Evolutionary conservation across 1,140 invertebrate species (phyloP).

Genomic region (Oryctes rhinoceros): DNA sequence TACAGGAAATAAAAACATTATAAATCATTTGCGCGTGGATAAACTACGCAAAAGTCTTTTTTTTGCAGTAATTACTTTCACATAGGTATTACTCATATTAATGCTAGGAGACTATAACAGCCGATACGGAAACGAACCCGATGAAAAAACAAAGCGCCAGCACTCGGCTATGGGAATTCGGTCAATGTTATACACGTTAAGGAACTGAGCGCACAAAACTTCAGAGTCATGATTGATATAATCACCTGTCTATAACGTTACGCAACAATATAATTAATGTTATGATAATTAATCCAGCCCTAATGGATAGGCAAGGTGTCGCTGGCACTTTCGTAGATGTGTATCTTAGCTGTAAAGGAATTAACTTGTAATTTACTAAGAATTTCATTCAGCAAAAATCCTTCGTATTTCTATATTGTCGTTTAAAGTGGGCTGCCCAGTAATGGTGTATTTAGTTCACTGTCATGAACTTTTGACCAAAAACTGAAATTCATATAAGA

Average conservation of each 20-base stretch:
- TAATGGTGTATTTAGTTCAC: no score
- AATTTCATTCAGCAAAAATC: neutral
- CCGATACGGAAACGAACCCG: slow-evolving; percentile 33
- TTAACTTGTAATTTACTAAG: neutral
- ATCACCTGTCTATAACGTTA: slow-evolving; percentile 36
- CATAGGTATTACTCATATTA: neutral
- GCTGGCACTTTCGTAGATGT: slow-evolving; percentile 4
- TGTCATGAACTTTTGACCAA: no score
- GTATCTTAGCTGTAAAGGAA: neutral
- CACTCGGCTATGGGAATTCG: slow-evolving; percentile 20
- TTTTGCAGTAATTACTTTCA: slow-evolving; percentile 23
- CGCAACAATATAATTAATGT: slow-evolving; percentile 28
- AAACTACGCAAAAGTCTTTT: neutral
- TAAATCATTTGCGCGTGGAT: neutral
- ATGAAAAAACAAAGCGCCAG: slow-evolving; percentile 17
- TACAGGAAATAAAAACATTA: neutral
- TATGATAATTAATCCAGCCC: slow-evolving; percentile 32
- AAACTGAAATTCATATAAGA: no score
- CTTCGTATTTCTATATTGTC: neutral
- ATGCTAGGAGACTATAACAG: slow-evolving; percentile 28
- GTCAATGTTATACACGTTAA: slow-evolving; percentile 22
- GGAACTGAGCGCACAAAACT: neutral
- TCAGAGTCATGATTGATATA: slow-evolving; percentile 33
- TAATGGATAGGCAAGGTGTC: slow-evolving; percentile 27
- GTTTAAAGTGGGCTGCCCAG: no score